Base-by-base conservation (phyloP, 2,888 invertebrate genomes). In the Drosophila subsilvestris region DNA sequence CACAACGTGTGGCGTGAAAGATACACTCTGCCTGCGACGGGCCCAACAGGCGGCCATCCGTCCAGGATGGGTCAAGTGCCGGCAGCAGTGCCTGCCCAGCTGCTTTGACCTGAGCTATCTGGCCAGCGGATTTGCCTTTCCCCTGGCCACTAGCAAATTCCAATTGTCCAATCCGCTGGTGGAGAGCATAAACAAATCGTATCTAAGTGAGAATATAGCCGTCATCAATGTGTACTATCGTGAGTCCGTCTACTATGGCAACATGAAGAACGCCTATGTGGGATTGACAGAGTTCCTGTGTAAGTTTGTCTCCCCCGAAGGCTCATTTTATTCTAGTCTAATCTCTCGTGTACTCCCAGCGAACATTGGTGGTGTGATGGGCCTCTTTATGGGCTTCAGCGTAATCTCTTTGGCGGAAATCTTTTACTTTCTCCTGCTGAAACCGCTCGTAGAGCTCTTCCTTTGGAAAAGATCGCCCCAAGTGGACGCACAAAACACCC, bases 271-370 rank as follows among this genome's bases (percentile, higher is more conserved):
- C 66, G 95, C 96, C 88, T 93, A 96, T 60, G 96, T 96, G 84
- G 96, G 96, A 47, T 94, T 96, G 22, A 96, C 96, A 0, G 96
- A 97, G 92, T 96, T 97, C 91, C 90, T 97, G 50, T 96, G 96
- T 96, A 93, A 94, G 95, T 68, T 57, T 9, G 0, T 9, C 48
- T 9, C n/a, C 20, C 17, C 6, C 6, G 4, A 18, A 25, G 6
- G 20, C 10, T 7, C 1, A 5, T 32, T 27, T 8, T 1, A 32
- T 8, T 8, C 4, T 10, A 9, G 3, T 14, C 44, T 10, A 9
- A 6, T 14, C 44, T 49, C 48, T 29, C 5, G 4, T 12, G 2
- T 0, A 55, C 93, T 93, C 47, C 47, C 91, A 97, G 97, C 96
- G 0, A 96, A 95, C 88, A 95, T 96, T 0, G 97, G 97, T 14